A percentile compares a stretch with the other conserved stretches of the same genome.
phyloP scores from a whole-genome alignment of 2,113 vertebrate genomes.

The Xiphophorus maculatus region DNA sequence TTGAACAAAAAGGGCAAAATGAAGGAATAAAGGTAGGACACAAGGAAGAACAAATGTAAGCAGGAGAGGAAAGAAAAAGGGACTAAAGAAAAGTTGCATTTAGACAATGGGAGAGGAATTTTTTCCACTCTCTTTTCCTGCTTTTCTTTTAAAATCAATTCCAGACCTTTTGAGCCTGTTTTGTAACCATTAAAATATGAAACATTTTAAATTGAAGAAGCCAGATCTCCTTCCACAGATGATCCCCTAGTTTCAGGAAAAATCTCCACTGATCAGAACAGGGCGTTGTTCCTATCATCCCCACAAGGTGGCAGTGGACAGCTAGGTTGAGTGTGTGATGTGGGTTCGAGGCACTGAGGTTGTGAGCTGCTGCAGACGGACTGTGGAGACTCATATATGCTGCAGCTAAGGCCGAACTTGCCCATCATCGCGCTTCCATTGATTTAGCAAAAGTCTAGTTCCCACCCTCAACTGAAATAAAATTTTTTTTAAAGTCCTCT shows the following conservation, averaged over 20 bases:
- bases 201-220: background rate
- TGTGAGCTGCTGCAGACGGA: conserved; percentile 34
- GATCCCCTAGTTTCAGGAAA: conserved; percentile 2
- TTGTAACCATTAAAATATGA: background rate
- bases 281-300: conserved; percentile 1
- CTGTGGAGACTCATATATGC: conserved; percentile 50
- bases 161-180: background rate
- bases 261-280: conserved; percentile 25
- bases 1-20: too few species aligned
- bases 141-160: too few species aligned
- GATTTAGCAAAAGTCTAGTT: conserved; percentile 46
- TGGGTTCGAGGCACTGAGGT: conserved; percentile 61
- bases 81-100: background rate
- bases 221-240: background rate
- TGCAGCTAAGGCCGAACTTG: conserved; percentile 71
- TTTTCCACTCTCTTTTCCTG: background rate
- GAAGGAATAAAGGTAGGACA: background rate
- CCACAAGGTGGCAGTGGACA: background rate
- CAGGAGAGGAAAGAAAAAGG: background rate
- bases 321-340: conserved; percentile 7
- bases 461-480: conserved; percentile 62
- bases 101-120: background rate
- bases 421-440: background rate
- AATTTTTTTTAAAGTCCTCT: conserved; percentile 9
- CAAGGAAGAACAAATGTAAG: background rate